Evolutionary conservation across 1,140 invertebrate species (phyloP).

Genomic region (Pseudomyrmex pallidus): DNA sequence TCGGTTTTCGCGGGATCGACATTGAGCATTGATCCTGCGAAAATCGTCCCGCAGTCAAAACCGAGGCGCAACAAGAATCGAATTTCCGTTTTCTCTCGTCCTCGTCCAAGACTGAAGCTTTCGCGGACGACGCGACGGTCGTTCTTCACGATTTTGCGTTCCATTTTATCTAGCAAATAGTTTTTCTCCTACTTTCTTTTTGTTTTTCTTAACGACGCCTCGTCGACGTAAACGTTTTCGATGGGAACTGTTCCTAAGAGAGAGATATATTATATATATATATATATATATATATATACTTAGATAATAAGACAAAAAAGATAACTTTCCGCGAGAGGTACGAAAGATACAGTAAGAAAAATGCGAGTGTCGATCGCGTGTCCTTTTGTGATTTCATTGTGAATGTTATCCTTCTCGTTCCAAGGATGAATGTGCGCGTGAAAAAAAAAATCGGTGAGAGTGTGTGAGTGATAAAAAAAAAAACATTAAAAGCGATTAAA

Average conservation of each 20-base stretch:
- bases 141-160: constrained; percentile 70
- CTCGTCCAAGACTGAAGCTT: constrained; percentile 83
- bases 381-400: constrained; percentile 53
- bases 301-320: constrained; percentile 83
- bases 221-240: constrained; percentile 83
- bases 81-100: constrained; percentile 73
- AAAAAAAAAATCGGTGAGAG: constrained; percentile 63
- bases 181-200: constrained; percentile 60
- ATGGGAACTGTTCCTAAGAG: constrained; percentile 85
- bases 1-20: constrained; percentile 76
- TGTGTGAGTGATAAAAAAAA: constrained; percentile 23
- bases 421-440: constrained; percentile 47
- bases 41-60: constrained; percentile 66
- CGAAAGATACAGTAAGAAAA: constrained; percentile 21
- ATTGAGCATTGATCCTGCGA: constrained; percentile 62
- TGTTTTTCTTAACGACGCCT: constrained; percentile 69
- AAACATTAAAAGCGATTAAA: constrained; percentile 56
- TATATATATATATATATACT: constrained; percentile 73
- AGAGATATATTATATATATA: constrained; percentile 66
- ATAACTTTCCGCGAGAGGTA: constrained; percentile 55
- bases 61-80: constrained; percentile 53
- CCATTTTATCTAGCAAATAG: constrained; percentile 58
- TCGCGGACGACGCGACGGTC: constrained; percentile 50
- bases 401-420: constrained; percentile 47
- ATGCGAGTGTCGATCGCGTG: constrained; percentile 22